Evolutionary conservation across 2,888 invertebrate genomes (phyloP).

Genomic region (Netelia virgata): DNA sequence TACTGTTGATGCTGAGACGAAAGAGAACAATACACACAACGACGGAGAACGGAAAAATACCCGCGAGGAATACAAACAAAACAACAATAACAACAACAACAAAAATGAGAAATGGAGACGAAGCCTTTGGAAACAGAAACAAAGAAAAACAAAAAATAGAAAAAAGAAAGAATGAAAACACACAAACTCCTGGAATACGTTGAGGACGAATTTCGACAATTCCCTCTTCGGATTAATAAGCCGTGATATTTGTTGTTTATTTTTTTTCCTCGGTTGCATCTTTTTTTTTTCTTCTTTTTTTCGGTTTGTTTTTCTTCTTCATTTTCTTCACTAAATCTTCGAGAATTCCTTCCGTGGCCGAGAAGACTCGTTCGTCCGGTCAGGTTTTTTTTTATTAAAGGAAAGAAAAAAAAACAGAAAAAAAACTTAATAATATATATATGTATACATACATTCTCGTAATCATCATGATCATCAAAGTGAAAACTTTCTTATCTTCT

Average conservation of each 20-base stretch:
- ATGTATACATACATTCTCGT: conserved; percentile 47
- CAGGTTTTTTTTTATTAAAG: neutral
- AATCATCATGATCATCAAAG: conserved; percentile 43
- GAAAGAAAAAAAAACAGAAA: neutral
- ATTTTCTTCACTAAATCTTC: conserved; percentile 33
- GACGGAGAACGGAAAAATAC: neutral
- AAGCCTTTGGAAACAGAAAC: conserved; percentile 9
- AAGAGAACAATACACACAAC: too few species aligned
- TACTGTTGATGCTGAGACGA: neutral
- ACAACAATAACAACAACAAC: conserved; percentile 28
- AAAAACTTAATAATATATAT: conserved; percentile 36
- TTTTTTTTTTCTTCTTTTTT: conserved; percentile 2
- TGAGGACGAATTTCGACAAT: conserved; percentile 39
- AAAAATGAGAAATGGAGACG: conserved; percentile 13
- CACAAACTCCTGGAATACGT: conserved; percentile 47
- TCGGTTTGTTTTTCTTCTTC: conserved; percentile 14
- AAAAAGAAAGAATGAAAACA: conserved; percentile 38
- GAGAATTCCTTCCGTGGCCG: conserved; percentile 65
- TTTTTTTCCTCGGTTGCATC: conserved; percentile 11
- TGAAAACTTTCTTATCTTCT: conserved; percentile 28
- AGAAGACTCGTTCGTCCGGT: conserved; percentile 16
- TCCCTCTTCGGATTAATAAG: neutral
- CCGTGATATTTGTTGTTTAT: neutral
- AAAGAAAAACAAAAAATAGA: conserved; percentile 19
- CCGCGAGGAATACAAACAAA: conserved; percentile 16